Conservation (phyloP, 2,797 vertebrate genomes). For the Tympanoctomys barrerae region DNA sequence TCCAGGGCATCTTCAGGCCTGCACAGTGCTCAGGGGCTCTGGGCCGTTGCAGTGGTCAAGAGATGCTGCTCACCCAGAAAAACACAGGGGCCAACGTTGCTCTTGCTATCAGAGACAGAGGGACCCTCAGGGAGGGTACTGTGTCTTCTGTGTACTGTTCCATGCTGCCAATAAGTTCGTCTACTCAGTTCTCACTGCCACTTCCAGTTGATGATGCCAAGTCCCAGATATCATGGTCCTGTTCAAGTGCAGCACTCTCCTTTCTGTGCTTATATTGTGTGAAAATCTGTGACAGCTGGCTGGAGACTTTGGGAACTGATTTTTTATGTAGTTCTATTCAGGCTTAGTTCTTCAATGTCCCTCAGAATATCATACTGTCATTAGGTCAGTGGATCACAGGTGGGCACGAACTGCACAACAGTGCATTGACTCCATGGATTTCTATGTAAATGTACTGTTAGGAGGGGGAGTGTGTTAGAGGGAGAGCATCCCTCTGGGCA, state of each 20-base stretch:
- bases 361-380: background rate
- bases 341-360: background rate
- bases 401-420: background rate
- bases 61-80: background rate
- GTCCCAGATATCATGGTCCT: background rate
- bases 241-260: background rate
- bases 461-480: background rate
- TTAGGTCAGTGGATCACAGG: background rate
- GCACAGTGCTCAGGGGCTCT: background rate
- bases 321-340: background rate
- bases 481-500: background rate
- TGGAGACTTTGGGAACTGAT: background rate
- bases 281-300: background rate
- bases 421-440: background rate
- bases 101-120: background rate
- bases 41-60: background rate
- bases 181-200: background rate
- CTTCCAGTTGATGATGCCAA: background rate
- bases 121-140: background rate
- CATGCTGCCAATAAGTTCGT: background rate
- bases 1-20: background rate
- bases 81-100: background rate
- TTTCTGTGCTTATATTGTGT: background rate
- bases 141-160: background rate
- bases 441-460: background rate